These are phyloP conservation scores for Pseudomyrmex dendroicus DNA, from an alignment of 1,140 invertebrate genomes.

Conservation along the genomic window DNA sequence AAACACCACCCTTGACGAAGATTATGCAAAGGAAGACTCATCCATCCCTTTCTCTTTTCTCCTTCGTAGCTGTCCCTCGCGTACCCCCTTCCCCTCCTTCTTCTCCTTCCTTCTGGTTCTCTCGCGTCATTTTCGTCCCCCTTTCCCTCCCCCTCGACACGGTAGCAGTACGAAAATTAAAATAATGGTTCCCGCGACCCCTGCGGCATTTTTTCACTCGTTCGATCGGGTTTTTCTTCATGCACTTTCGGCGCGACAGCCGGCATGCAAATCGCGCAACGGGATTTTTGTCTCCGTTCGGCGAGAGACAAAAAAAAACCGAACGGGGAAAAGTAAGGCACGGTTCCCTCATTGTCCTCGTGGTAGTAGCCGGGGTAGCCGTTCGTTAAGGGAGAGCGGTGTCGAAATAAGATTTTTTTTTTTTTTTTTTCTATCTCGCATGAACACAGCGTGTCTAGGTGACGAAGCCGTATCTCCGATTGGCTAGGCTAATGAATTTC, in stretches of 20 bases:
- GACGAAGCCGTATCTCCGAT: conserved; percentile 58
- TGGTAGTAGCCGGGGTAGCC: conserved; percentile 2
- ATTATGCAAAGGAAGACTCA: conserved; percentile 78
- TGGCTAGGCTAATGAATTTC: conserved; percentile 76
- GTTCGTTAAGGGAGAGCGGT: conserved; percentile 65
- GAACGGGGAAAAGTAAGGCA: conserved; percentile 59
- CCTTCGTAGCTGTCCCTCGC: conserved; percentile 40
- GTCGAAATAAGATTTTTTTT: conserved; percentile 28
- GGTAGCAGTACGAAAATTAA: conserved; percentile 76
- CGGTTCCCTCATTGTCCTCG: conserved; percentile 65
- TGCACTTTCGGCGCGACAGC: conserved; percentile 42
- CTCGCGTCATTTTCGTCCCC: conserved; percentile 5
- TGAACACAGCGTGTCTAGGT: conserved; percentile 2
- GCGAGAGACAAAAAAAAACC: conserved; percentile 73
- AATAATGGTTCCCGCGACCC: conserved; percentile 78
- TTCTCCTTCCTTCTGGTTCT: conserved; percentile 14
- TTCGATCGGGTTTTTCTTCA: conserved; percentile 55
- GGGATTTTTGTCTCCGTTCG: conserved; percentile 80
- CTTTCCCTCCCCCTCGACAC: conserved; percentile 52
- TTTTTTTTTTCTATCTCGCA: conserved; percentile 42
- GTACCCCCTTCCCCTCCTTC: background rate
- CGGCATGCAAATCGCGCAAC: conserved; percentile 77
- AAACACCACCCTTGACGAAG: conserved; percentile 77
- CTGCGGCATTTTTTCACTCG: conserved; percentile 62
- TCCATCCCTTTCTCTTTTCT: conserved; percentile 49